Evolutionary conservation across 2,888 invertebrate genomes (phyloP).

Genomic region (Ennomos erosarius): DNA sequence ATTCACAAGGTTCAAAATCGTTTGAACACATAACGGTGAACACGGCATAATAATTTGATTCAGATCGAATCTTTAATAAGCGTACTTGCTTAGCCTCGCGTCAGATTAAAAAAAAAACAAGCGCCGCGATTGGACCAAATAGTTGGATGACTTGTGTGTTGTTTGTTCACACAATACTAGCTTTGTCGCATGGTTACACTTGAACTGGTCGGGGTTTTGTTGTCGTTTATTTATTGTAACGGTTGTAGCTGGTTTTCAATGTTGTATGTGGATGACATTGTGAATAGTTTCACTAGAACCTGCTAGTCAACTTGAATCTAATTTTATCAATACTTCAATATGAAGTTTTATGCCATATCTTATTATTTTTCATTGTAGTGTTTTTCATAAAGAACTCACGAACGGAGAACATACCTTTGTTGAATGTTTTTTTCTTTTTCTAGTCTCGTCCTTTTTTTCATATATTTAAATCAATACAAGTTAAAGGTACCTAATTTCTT

Average conservation of each 20-base stretch:
- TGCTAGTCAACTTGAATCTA: background rate
- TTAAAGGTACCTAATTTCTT: too few species aligned
- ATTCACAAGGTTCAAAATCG: conserved; percentile 13
- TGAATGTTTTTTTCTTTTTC: too few species aligned
- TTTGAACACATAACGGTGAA: conserved; percentile 31
- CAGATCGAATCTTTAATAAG: conserved; percentile 42
- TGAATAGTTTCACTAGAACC: conserved; percentile 11
- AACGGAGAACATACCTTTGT: too few species aligned
- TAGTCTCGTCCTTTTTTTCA: too few species aligned
- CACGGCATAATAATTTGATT: conserved; percentile 42
- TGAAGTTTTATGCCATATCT: too few species aligned
- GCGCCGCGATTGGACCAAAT: conserved; percentile 44
- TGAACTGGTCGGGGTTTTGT: conserved; percentile 20
- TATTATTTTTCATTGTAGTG: too few species aligned
- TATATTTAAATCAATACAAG: too few species aligned
- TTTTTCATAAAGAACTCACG: too few species aligned
- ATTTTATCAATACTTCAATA: too few species aligned
- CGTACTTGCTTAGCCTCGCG: conserved; percentile 29
- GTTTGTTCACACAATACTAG: conserved; percentile 38
- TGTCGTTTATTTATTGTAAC: conserved; percentile 23
- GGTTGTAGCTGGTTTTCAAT: conserved; percentile 21
- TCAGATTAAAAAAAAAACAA: conserved; percentile 42
- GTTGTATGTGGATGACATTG: conserved; percentile 3
- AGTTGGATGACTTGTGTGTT: conserved; percentile 50
- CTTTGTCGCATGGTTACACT: conserved; percentile 30